Conservation (phyloP, 2,888 invertebrate species). For the Elgonia sp. region DNA sequence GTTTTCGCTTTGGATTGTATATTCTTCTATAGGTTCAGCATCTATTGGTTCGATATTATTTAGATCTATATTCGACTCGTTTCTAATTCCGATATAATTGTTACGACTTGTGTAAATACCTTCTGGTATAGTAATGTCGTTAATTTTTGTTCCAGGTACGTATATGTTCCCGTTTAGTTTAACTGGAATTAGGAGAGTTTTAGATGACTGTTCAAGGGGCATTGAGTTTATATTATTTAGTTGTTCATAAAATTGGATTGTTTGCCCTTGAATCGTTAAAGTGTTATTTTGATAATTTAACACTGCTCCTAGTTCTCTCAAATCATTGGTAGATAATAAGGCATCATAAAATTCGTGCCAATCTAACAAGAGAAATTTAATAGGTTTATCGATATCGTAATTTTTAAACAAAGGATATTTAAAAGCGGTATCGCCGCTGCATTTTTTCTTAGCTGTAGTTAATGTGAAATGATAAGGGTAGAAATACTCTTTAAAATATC, state of each 20-base stretch:
- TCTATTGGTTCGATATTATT: conserved; percentile 32
- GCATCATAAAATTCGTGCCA: no score
- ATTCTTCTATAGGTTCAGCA: conserved; percentile 26
- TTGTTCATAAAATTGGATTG: conserved; percentile 18
- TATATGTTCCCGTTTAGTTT: conserved; percentile 37
- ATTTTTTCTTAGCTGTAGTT: conserved; percentile 29
- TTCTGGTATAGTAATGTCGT: conserved; percentile 17
- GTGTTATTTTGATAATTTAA: conserved; percentile 24
- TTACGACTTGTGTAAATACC: conserved; percentile 14
- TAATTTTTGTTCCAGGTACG: conserved; percentile 11
- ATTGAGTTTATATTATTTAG: conserved; percentile 25
- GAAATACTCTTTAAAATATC: conserved; percentile 1
- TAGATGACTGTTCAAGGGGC: conserved; percentile 8
- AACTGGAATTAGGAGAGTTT: conserved; percentile 14
- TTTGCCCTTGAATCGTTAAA: conserved; percentile 11
- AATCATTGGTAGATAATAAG: conserved; percentile 3
- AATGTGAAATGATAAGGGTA: conserved; percentile 8
- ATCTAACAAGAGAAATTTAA: conserved; percentile 11
- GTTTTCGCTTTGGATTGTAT: conserved; percentile 4
- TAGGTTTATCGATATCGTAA: conserved; percentile 8
- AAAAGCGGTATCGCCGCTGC: conserved; percentile 10
- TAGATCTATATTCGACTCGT: conserved; percentile 2
- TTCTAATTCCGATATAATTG: conserved; percentile 21
- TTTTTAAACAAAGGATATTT: conserved; percentile 14
- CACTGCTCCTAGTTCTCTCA: conserved; percentile 9